A percentile compares a stretch with the other conserved stretches of the same genome.
phyloP scores from a whole-genome alignment of 2,113 vertebrate genomes.

The Prolemur simus region DNA sequence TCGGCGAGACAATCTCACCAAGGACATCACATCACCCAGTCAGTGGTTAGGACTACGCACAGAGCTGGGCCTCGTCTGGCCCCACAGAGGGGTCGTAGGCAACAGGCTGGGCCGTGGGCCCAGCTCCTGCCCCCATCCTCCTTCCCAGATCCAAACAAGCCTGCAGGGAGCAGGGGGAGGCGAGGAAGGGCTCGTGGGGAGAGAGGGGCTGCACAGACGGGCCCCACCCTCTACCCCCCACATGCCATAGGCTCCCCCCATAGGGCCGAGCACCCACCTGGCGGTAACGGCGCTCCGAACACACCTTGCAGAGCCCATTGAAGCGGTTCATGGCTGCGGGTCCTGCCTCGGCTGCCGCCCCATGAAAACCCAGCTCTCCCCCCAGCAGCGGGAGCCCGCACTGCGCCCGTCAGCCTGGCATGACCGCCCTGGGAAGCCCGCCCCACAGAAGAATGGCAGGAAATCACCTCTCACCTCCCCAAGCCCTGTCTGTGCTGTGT shows the following conservation, averaged over 20 bases:
- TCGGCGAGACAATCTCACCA: not conserved
- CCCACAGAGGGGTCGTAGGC: not conserved
- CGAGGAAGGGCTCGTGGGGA: not conserved
- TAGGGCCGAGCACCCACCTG: conserved; percentile 85
- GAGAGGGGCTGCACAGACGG: not conserved
- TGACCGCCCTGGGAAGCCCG: conserved; percentile 94
- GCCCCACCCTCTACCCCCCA: not conserved
- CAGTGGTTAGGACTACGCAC: not conserved
- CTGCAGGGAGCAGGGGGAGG: not conserved
- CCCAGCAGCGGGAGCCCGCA: conserved; percentile 74
- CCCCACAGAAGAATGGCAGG: conserved; percentile 96
- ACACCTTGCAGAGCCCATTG: conserved; percentile 92
- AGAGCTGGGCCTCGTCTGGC: not conserved
- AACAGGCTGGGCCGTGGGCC: not conserved
- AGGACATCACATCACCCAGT: not conserved
- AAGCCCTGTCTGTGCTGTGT: conserved; percentile 87
- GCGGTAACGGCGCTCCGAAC: conserved; percentile 90
- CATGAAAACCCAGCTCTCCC: conserved; percentile 78
- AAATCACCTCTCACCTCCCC: conserved; percentile 94
- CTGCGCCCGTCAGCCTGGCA: conserved; percentile 90
- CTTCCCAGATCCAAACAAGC: not conserved
- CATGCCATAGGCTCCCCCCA: fast-evolving
- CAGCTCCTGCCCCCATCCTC: not conserved
- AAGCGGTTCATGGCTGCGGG: conserved; percentile 89
- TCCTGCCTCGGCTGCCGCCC: conserved; percentile 62